Evolutionary conservation across 2,797 vertebrate species (phyloP), one percentile per base, ranked within the genome.

Genomic region (Hemibagrus guttatus): DNA sequence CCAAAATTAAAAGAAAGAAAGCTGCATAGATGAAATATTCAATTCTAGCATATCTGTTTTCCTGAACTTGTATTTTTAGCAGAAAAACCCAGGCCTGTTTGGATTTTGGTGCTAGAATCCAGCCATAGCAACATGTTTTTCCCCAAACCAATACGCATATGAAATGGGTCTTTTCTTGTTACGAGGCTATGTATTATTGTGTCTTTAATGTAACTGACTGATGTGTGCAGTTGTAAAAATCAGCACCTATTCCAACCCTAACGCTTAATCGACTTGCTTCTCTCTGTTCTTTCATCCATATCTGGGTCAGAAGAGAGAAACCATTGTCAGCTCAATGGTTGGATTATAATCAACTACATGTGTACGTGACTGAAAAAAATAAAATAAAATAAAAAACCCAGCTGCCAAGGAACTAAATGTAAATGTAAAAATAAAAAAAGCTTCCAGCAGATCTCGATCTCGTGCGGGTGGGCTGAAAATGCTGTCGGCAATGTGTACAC

Each of bases 371-470:
- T 54, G 12, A 39, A 35, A 19, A n/a, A 9, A 13, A 28, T 39
- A 39, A 49, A 49, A 49, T 49, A 8, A 49, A 49, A 49, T 8
- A 31, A 21, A 39, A 39, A 35, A n/a, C 16, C 16, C 80, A 28
- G 9, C 80, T 81, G 79, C 35, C 79, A 81, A 46, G 58, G 42
- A 49, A 64, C 49, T 81, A 64, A 42, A 81, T 19, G 59, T 0
- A 28, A 81, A 81, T 39, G 56, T 80, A 28, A 54, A 68, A 85
- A 76, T 84, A 14, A 74, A 81, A 54, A 58, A 42, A 0, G 14
- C 23, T 49, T 61, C 31, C 19, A 54, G 39, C 16, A 23, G n/a
- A 84, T 84, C 42, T 76, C 7, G 16, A 49, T 59, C 56, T 46
- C 59, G 8, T 46, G 54, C n/a, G 35, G 54, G 52, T 82, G 49